Evolutionary conservation across 2,113 vertebrate species (phyloP), one percentile per base, ranked within the genome.

Genomic region (Ctenodactylus gundi): DNA sequence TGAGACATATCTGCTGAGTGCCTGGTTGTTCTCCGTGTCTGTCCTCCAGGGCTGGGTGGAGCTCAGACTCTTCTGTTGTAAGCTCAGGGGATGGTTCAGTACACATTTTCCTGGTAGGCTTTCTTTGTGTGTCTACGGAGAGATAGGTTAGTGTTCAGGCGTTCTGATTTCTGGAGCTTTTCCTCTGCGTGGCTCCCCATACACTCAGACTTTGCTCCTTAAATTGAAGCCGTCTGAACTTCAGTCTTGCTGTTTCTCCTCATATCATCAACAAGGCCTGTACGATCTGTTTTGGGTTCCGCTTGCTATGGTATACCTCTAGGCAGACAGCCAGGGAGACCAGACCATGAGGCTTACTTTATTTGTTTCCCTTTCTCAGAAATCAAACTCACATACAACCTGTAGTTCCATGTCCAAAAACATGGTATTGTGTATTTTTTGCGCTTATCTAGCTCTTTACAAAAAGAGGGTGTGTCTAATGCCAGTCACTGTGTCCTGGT

Each of bases 261-360:
- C 44, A 80, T 46, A 29, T 72, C 70, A 29, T 72, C 70, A n/a
- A 3, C n/a, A 6, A 67, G 57, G 58, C 34, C 23, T 72, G 39
- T 0, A 0, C 31, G 23, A 7, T 53, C 27, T 20, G 13, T 7
- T 20, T 27, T 9, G 57, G 13, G 13, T 25, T 67, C 20, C 14
- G 13, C 23, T 25, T 29, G 9, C 65, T 46, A 2, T 86, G 70
- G 80, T 58, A 36, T 44, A n/a, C 36, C 39, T 68, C 3, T 53
- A 21, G 55, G 46, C n/a, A 46, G 65, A 67, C 81, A 85, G 20
- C 78, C 23, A 14, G 23, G 60, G 9, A 57, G 57, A 14, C 7
- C 1, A 57, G 57, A 14, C 7, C 1, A 0, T 18, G 15, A 17
- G 49, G 39, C 60, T 84, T 49, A 29, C 36, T 67, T 58, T 49